phyloP scores from a whole-genome alignment of 2,797 vertebrate species.

The Mastacembelus armatus region DNA sequence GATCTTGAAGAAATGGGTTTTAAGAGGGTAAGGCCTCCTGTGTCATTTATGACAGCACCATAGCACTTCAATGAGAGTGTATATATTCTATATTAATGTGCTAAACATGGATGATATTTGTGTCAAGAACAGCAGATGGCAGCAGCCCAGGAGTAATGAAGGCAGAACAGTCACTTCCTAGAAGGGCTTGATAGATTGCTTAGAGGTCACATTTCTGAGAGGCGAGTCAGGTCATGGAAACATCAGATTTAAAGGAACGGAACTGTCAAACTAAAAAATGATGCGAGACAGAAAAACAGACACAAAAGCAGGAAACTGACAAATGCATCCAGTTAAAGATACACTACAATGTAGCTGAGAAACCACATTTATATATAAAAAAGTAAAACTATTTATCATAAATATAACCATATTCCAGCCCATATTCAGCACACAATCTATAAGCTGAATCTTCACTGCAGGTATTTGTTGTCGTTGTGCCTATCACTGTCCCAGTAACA shows the following conservation, averaged over 20 bases:
- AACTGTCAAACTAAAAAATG: background rate
- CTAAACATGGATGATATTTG: too few species aligned
- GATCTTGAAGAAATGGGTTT: background rate
- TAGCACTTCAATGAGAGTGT: background rate
- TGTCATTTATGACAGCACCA: background rate
- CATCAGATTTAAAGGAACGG: slow-evolving; percentile 6
- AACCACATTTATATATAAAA: too few species aligned
- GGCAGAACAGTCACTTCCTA: slow-evolving; percentile 15
- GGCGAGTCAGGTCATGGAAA: slow-evolving; percentile 1
- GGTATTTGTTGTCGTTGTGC: too few species aligned
- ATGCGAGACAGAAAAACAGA: background rate
- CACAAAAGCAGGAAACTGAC: too few species aligned
- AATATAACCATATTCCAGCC: too few species aligned
- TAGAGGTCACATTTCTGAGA: background rate
- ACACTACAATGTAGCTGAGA: too few species aligned
- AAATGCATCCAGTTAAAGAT: too few species aligned
- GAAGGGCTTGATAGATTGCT: slow-evolving; percentile 5
- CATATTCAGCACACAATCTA: too few species aligned
- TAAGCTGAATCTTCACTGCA: too few species aligned
- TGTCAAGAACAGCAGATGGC: slow-evolving; percentile 2
- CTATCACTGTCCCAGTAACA: too few species aligned
- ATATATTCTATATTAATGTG: background rate
- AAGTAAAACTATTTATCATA: too few species aligned
- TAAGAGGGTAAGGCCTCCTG: background rate
- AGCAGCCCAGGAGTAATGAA: background rate